Conservation (phyloP, 2,113 vertebrate species). For the Phocoena phocoena region DNA sequence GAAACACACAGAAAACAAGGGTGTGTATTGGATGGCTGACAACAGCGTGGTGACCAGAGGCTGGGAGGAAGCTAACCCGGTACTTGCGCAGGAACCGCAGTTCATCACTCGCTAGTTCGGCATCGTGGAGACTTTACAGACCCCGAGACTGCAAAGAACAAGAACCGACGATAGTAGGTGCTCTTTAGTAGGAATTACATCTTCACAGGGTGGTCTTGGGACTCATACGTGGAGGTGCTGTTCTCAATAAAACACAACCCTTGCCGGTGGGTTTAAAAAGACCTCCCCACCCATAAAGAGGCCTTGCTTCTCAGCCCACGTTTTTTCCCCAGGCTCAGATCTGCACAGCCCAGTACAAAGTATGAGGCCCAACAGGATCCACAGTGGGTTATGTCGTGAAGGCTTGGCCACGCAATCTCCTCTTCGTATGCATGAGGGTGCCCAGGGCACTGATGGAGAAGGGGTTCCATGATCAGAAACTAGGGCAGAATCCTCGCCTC, state of each 20-base stretch:
- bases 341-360: background rate
- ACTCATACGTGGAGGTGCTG: background rate
- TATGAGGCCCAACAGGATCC: background rate
- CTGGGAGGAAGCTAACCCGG: background rate
- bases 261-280: background rate
- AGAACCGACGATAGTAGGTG: background rate
- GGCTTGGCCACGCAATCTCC: background rate
- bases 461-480: background rate
- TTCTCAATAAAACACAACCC: background rate
- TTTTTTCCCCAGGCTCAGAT: background rate
- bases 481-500: background rate
- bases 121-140: background rate
- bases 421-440: fast-evolving
- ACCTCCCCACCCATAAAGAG: background rate
- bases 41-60: background rate
- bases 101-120: background rate
- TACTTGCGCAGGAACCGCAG: background rate
- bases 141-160: background rate
- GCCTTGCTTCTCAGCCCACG: background rate
- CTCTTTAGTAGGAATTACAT: background rate
- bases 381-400: background rate
- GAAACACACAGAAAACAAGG: background rate
- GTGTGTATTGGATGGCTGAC: background rate
- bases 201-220: background rate
- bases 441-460: background rate